phyloP scores from a whole-genome alignment of 2,888 invertebrate species.

The Hartigia nigra region DNA sequence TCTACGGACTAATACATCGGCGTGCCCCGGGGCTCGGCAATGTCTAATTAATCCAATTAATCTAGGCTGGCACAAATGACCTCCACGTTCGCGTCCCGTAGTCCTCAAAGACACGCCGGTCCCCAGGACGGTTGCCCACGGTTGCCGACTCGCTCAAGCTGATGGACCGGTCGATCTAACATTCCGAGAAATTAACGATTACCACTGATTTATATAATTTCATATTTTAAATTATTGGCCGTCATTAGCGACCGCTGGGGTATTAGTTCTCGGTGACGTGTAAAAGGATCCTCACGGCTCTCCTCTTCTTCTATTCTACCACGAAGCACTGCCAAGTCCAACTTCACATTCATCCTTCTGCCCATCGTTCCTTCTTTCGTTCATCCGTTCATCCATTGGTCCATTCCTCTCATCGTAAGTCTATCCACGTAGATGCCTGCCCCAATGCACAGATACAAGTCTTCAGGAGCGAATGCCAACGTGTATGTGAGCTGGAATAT shows the following conservation, averaged over 20 bases:
- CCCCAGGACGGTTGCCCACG: constrained; percentile 31
- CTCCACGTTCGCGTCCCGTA: constrained; percentile 42
- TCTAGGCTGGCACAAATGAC: constrained; percentile 65
- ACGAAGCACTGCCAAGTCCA: neutral
- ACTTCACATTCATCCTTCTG: constrained; percentile 23
- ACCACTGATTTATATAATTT: constrained; percentile 65
- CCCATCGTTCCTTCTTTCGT: constrained; percentile 35
- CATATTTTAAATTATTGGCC: constrained; percentile 65
- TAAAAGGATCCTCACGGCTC: constrained; percentile 24
- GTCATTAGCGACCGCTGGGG: constrained; percentile 59
- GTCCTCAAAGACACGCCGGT: constrained; percentile 34
- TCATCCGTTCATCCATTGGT: constrained; percentile 23
- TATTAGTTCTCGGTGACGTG: constrained; percentile 55
- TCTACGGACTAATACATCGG: constrained; percentile 58
- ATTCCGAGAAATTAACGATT: constrained; percentile 67
- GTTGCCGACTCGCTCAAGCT: constrained; percentile 36
- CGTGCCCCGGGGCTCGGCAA: constrained; percentile 60
- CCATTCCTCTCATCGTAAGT: neutral
- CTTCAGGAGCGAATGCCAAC: constrained; percentile 4
- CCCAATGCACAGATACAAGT: neutral
- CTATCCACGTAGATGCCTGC: neutral
- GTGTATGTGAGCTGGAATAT: constrained; percentile 56
- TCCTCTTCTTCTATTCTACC: constrained; percentile 3
- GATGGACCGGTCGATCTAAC: constrained; percentile 64
- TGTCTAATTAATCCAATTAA: constrained; percentile 67